These are phyloP conservation scores for Ophioninae sp. DNA, from an alignment of 2,888 invertebrate genomes.

Conservation along the genomic window DNA sequence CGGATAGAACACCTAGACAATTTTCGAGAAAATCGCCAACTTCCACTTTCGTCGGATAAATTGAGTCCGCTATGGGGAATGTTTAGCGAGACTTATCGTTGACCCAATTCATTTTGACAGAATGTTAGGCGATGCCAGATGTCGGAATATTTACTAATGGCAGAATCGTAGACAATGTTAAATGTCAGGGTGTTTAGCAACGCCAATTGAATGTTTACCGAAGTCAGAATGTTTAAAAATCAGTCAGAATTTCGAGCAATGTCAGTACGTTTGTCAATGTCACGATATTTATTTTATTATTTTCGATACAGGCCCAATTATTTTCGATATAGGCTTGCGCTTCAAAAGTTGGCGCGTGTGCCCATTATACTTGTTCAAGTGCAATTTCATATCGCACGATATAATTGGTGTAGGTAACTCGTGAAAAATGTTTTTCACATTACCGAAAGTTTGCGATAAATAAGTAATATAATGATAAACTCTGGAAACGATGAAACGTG, in stretches of 20 bases:
- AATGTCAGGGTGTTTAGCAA: no score
- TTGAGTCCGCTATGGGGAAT: not conserved
- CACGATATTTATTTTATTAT: no score
- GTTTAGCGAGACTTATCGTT: not conserved
- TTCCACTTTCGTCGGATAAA: not conserved
- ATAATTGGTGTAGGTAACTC: not conserved
- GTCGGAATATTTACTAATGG: no score
- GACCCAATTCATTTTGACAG: not conserved
- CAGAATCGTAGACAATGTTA: no score
- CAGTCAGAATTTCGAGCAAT: no score
- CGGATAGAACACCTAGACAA: not conserved
- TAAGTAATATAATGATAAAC: not conserved
- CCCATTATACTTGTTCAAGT: not conserved
- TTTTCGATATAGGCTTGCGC: no score
- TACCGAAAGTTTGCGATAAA: not conserved
- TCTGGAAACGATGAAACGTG: not conserved
- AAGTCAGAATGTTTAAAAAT: no score
- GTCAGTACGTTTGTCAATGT: no score
- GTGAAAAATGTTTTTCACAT: not conserved
- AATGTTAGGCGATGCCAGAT: not conserved
- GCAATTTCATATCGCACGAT: not conserved
- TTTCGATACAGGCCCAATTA: no score
- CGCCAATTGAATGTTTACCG: no score
- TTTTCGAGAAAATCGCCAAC: not conserved
- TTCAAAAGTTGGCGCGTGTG: no score